phyloP scores from a whole-genome alignment of 1,140 invertebrate genomes.

The Rhagoletis pomonella region DNA sequence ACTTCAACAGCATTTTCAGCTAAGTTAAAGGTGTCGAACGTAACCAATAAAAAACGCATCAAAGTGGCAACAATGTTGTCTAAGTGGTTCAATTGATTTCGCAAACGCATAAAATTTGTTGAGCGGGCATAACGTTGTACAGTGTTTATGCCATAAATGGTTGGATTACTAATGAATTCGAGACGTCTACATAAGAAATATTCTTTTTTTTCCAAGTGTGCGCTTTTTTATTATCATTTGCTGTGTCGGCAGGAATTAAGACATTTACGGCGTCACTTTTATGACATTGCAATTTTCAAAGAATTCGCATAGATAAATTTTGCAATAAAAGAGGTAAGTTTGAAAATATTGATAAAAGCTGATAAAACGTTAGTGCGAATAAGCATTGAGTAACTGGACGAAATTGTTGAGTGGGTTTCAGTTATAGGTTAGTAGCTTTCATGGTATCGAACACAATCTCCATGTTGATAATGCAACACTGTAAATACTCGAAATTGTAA shows the following conservation, averaged over 20 bases:
- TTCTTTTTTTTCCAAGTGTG: no score
- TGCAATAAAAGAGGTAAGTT: slow-evolving; percentile 33
- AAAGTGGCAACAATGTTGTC: slow-evolving; percentile 26
- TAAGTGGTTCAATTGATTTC: slow-evolving; percentile 49
- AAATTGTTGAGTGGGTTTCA: background rate
- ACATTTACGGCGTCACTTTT: slow-evolving; percentile 48
- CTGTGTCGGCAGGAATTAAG: slow-evolving; percentile 36
- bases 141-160: background rate
- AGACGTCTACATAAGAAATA: background rate
- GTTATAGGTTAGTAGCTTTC: background rate
- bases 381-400: background rate
- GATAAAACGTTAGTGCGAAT: background rate
- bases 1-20: slow-evolving; percentile 27
- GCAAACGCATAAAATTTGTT: slow-evolving; percentile 25
- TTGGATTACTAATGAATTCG: slow-evolving; percentile 14
- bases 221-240: background rate
- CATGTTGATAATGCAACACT: background rate
- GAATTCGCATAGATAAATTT: slow-evolving; percentile 29
- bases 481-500: background rate
- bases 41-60: slow-evolving; percentile 33
- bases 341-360: slow-evolving; percentile 46
- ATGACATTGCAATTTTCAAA: background rate
- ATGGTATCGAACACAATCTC: background rate
- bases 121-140: background rate
- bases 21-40: slow-evolving; percentile 30